Evolutionary conservation across 2,888 invertebrate genomes (phyloP).

Genomic region (Frankliniella fusca): DNA sequence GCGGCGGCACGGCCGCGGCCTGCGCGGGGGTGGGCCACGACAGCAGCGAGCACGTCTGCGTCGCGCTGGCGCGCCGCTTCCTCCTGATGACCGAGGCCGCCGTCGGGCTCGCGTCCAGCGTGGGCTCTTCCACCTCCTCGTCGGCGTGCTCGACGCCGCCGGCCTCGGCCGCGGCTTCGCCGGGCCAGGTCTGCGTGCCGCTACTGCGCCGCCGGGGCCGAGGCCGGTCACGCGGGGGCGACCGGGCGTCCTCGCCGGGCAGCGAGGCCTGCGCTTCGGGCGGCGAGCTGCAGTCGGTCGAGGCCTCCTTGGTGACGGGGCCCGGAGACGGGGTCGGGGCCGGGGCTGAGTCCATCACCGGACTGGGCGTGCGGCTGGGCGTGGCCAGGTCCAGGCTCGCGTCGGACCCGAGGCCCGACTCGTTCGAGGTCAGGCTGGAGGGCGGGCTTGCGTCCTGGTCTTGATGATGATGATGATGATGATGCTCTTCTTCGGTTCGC

Average conservation of each 20-base stretch:
- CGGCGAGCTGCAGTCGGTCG: not conserved
- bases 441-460: too few species aligned
- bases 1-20: not conserved
- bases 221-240: slow-evolving; percentile 3
- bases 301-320: not conserved
- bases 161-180: not conserved
- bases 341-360: not conserved
- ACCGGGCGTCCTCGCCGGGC: not conserved
- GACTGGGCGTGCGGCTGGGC: not conserved
- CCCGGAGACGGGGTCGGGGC: not conserved
- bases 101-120: slow-evolving; percentile 42
- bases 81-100: slow-evolving; percentile 36
- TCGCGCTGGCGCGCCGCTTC: slow-evolving; percentile 45
- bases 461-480: too few species aligned
- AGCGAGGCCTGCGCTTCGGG: too few species aligned
- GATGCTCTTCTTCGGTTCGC: too few species aligned
- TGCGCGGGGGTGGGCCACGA: slow-evolving; percentile 28
- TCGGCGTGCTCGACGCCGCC: slow-evolving; percentile 47
- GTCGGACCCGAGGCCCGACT: not conserved
- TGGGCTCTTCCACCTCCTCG: slow-evolving; percentile 46
- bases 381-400: not conserved
- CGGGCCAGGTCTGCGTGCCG: slow-evolving; percentile 9
- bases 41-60: slow-evolving; percentile 41
- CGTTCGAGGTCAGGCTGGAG: too few species aligned
- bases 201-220: slow-evolving; percentile 5